phyloP scores from a whole-genome alignment of 2,797 vertebrate species.

The Crenuchus spilurus region DNA sequence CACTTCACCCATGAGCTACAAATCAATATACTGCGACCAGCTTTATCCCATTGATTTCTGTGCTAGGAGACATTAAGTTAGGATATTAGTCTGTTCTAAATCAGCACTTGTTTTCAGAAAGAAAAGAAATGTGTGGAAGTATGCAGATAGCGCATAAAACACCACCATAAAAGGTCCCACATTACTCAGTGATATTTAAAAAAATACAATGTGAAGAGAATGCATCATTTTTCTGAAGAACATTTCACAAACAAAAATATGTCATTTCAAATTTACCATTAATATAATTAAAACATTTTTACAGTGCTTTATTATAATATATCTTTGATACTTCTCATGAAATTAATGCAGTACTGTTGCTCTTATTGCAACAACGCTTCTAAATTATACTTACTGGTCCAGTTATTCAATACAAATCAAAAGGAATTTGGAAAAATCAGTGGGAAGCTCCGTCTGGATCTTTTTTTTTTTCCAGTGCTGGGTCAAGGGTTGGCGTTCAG shows the following conservation, averaged over 20 bases:
- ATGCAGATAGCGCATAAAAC: conserved; percentile 69
- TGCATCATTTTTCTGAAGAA: conserved; percentile 68
- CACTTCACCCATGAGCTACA: background rate
- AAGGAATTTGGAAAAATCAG: conserved; percentile 63
- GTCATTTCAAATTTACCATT: conserved; percentile 72
- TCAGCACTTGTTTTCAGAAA: conserved; percentile 62
- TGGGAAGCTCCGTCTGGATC: conserved; percentile 59
- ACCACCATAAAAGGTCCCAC: conserved; percentile 74
- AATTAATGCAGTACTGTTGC: conserved; percentile 65
- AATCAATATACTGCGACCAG: conserved; percentile 1
- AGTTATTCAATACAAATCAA: conserved; percentile 72
- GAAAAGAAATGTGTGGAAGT: conserved; percentile 65
- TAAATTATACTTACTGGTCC: conserved; percentile 78
- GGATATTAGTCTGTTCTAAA: conserved; percentile 58
- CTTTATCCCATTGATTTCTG: background rate
- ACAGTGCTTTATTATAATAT: conserved; percentile 84
- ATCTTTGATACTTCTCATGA: conserved; percentile 74
- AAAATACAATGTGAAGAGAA: conserved; percentile 66
- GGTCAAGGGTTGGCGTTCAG: conserved; percentile 39
- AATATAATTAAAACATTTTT: conserved; percentile 81
- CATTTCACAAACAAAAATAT: conserved; percentile 80
- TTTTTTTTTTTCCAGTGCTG: conserved; percentile 45
- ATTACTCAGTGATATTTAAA: conserved; percentile 69
- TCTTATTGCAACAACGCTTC: conserved; percentile 74
- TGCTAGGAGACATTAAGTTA: background rate